Evolutionary conservation across 2,113 vertebrate species (phyloP).

Genomic region (Pelodiscus sinensis): DNA sequence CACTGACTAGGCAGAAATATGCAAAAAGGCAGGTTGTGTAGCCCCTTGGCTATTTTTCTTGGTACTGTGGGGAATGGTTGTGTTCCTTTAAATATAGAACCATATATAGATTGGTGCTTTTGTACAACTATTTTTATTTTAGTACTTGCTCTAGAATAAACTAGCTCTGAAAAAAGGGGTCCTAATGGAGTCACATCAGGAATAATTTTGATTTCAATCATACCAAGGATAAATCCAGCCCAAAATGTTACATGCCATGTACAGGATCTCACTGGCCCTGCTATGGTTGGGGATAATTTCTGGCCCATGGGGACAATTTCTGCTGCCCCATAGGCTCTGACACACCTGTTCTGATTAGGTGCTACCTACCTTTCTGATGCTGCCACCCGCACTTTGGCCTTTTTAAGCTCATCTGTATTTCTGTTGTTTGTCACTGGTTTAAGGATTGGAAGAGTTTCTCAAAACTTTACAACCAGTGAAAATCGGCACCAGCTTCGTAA

Average conservation of each 20-base stretch:
- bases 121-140: not conserved
- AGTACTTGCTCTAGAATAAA: not conserved
- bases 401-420: constrained; percentile 20
- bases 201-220: too few relatives aligned
- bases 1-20: not conserved
- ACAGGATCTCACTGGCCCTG: not conserved
- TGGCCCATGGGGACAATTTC: not conserved
- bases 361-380: not conserved
- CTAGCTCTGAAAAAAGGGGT: not conserved
- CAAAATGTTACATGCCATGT: not conserved
- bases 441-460: constrained; percentile 64
- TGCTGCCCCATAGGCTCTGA: not conserved
- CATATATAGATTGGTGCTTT: not conserved
- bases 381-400: constrained; percentile 18
- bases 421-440: constrained; percentile 36
- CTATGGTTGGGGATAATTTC: not conserved
- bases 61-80: not conserved
- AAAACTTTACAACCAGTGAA: constrained; percentile 81
- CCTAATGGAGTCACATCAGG: not conserved
- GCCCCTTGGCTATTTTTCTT: not conserved
- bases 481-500: constrained; percentile 80
- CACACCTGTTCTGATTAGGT: constrained; percentile 1
- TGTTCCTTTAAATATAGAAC: not conserved
- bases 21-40: not conserved
- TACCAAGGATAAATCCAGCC: not conserved